Evolutionary conservation across 1,140 invertebrate species (phyloP), one percentile per base, ranked within the genome.

Genomic region (Plodia interpunctella): DNA sequence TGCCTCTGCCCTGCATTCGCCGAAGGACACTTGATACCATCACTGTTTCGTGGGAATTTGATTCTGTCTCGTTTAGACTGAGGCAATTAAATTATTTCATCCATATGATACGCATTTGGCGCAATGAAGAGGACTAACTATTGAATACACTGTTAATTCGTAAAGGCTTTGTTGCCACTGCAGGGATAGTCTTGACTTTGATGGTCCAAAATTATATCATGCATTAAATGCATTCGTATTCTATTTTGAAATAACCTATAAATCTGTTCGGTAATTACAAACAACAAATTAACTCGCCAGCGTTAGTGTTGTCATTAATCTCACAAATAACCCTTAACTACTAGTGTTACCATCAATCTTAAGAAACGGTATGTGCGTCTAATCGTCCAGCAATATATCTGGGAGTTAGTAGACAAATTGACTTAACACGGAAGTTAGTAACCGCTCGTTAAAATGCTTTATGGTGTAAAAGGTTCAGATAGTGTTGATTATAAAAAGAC

Each of bases 291-390:
- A 44, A 4, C 38, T 44, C n/a, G 13, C 15, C 5, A 44, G 5
- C 15, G 38, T 17, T n/a, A n/a, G 38, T 32, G 30, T 32, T 32
- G 10, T 9, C 30, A 32, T 32, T 9, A 32, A 44, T 44, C 38
- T 44, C 38, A 44, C n/a, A 44, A 44, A 44, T 44, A 44, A 44
- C 5, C 38, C 38, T 44, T 44, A 44, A 44, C n/a, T 44, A 44
- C 38, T 15, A 15, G 10, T 44, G 38, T 44, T 44, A 6, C 38
- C 38, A 44, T 44, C 38, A 44, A 44, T 44, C 38, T 44, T 44
- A 15, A 35, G 38, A 44, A 44, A 13, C 38, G 38, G 38, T 44
- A 44, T 9, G 32, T 35, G 32, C 32, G 1, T 11, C 38, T 44
- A 15, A 44, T 15, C 5, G n/a, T 44, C 38, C 38, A 44, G 38